phyloP scores from a whole-genome alignment of 2,113 vertebrate genomes.

The Patagioenas fasciata region DNA sequence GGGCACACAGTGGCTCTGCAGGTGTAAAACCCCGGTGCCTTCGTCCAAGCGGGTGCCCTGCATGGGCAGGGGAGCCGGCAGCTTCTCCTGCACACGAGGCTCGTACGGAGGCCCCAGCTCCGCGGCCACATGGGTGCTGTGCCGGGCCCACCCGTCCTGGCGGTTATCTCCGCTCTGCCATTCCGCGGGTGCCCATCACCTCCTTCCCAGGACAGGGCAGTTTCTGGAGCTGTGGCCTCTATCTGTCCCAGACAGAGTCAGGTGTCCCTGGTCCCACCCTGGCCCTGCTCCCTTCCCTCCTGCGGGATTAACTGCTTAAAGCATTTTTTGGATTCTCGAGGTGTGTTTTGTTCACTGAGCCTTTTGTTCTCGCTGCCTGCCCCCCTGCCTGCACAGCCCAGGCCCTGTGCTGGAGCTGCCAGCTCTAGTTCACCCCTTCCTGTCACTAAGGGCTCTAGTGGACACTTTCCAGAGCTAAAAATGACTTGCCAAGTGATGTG shows the following conservation, averaged over 20 bases:
- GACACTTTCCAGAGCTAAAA: slow-evolving; percentile 17
- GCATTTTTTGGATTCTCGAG: slow-evolving; percentile 32
- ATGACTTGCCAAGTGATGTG: not conserved
- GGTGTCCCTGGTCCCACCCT: not conserved
- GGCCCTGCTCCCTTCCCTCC: not conserved
- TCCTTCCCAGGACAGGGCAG: not conserved
- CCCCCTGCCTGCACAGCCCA: not conserved
- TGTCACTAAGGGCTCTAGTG: rapidly evolving
- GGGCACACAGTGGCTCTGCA: rapidly evolving
- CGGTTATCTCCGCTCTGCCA: not conserved
- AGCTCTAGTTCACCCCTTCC: not conserved
- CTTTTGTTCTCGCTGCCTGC: not conserved
- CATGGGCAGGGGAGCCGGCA: not conserved
- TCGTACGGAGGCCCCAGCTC: not conserved
- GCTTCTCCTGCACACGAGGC: not conserved
- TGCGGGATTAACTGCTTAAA: not conserved
- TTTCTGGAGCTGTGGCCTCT: not conserved
- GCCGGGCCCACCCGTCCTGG: not conserved
- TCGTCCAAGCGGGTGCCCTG: rapidly evolving
- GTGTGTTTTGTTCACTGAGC: not conserved
- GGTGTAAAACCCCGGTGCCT: not conserved
- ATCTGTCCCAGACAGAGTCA: slow-evolving; percentile 5
- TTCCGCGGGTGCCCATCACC: not conserved
- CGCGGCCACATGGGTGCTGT: not conserved
- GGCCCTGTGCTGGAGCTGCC: not conserved